Evolutionary conservation across 2,113 vertebrate species (phyloP).

Genomic region (Micronycteris hirsuta): DNA sequence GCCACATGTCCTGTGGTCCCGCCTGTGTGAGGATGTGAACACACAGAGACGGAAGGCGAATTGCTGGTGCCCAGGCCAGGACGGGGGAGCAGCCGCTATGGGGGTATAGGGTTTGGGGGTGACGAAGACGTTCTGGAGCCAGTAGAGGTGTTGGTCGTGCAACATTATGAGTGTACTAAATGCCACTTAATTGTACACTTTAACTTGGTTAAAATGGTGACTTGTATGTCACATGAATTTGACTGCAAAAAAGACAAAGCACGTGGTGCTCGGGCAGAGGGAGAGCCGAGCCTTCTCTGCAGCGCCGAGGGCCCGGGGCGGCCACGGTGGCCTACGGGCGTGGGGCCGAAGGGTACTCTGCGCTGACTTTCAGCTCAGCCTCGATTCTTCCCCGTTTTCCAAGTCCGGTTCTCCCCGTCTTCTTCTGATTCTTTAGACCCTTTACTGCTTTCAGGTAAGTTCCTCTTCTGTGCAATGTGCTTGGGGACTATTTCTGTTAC

Average conservation of each 20-base stretch:
- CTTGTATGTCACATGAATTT: not conserved
- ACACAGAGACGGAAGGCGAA: too few relatives aligned
- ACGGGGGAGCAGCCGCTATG: fast-evolving
- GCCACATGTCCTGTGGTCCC: too few relatives aligned
- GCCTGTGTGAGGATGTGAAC: too few relatives aligned
- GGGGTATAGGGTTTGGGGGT: not conserved
- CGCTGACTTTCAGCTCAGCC: not conserved
- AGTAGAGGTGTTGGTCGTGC: too few relatives aligned
- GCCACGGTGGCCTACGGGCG: fast-evolving
- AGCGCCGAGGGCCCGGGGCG: not conserved
- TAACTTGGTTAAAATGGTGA: too few relatives aligned
- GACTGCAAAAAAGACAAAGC: too few relatives aligned
- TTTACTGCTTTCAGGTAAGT: too few relatives aligned
- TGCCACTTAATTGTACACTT: too few relatives aligned
- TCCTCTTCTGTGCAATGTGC: not conserved
- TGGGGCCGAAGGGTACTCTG: not conserved
- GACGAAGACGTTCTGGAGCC: not conserved
- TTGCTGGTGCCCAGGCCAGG: not conserved
- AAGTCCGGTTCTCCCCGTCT: not conserved
- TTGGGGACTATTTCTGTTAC: not conserved
- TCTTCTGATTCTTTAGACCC: not conserved
- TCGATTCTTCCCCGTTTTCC: not conserved
- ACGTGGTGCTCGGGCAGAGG: fast-evolving
- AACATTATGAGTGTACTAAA: too few relatives aligned
- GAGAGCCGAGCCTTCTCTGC: fast-evolving